phyloP scores from a whole-genome alignment of 1,140 invertebrate species.

The Agrypnia vestita region DNA sequence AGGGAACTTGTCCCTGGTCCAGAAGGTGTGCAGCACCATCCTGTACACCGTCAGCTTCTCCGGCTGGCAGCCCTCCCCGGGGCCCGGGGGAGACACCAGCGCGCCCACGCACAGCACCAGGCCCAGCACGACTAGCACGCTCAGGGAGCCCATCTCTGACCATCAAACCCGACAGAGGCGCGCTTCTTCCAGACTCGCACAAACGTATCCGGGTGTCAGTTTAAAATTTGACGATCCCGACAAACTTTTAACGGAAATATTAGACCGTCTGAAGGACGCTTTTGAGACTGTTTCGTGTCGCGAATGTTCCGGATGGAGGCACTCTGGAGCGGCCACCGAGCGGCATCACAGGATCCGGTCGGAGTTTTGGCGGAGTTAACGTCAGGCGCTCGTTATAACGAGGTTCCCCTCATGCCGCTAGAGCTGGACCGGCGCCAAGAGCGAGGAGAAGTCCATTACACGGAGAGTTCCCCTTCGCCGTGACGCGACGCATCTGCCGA shows the following conservation, averaged over 20 bases:
- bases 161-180: background rate
- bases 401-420: conserved; percentile 33
- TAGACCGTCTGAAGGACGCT: background rate
- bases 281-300: background rate
- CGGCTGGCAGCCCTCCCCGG: conserved; percentile 68
- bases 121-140: conserved; percentile 40
- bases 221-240: background rate
- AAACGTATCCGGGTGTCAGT: no score
- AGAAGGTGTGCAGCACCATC: conserved; percentile 89
- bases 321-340: background rate
- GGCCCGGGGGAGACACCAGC: conserved; percentile 55
- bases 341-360: background rate
- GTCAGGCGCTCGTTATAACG: background rate
- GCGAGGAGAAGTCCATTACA: conserved; percentile 33
- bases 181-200: background rate
- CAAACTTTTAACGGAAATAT: background rate
- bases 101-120: conserved; percentile 41
- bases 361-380: background rate
- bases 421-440: conserved; percentile 25
- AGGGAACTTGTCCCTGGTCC: conserved; percentile 91
- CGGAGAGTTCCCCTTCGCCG: conserved; percentile 8
- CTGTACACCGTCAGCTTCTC: conserved; percentile 85
- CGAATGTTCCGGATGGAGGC: conserved; percentile 15
- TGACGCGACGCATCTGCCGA: conserved; percentile 17
- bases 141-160: conserved; percentile 29